Conservation (phyloP, 2,113 vertebrate genomes). For the Merops nubicus region DNA sequence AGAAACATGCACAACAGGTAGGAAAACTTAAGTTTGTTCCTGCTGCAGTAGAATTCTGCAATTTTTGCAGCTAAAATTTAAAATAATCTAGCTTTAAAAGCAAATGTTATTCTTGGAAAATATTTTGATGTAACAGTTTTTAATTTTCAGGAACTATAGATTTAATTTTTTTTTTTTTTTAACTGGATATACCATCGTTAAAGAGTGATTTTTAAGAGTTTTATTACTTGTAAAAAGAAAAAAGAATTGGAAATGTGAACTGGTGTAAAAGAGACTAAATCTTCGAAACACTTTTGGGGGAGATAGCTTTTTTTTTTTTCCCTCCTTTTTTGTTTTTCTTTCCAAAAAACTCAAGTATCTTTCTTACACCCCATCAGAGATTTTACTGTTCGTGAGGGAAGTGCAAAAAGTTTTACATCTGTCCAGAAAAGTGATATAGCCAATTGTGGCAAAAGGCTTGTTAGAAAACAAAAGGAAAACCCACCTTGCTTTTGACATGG, state of each 20-base stretch:
- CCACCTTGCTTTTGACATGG: no score
- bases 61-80: background rate
- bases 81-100: background rate
- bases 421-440: background rate
- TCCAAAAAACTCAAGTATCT: background rate
- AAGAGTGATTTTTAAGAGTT: background rate
- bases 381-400: background rate
- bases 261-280: background rate
- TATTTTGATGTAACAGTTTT: background rate
- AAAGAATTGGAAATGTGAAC: background rate
- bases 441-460: background rate
- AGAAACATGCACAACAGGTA: background rate
- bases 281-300: background rate
- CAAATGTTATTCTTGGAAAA: background rate
- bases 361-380: background rate
- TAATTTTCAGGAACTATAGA: background rate
- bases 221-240: background rate
- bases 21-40: background rate
- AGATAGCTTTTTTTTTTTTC: accelerated
- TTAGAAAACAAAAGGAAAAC: background rate
- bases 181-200: background rate
- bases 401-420: background rate
- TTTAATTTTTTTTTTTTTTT: no score
- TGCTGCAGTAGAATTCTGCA: background rate
- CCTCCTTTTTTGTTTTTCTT: background rate